These are phyloP conservation scores for Atethmia centrago DNA, from an alignment of 2,888 invertebrate genomes.

Conservation along the genomic window DNA sequence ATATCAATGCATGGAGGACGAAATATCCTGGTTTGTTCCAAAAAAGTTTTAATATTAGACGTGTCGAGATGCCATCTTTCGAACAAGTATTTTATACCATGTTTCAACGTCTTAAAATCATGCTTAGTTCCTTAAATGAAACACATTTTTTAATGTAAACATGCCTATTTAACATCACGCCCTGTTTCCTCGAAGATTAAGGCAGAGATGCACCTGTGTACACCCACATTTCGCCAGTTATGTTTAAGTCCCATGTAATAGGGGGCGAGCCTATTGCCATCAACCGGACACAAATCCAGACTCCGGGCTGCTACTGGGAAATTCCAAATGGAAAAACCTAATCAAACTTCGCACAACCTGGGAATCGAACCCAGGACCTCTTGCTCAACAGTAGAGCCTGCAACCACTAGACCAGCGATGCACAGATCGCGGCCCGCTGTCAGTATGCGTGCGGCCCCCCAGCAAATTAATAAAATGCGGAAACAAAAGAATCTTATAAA, in stretches of 20 bases:
- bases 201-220: no score
- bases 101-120: background rate
- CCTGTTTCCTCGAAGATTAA: no score
- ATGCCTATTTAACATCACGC: no score
- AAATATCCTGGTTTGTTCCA: conserved; percentile 23
- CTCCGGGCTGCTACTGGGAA: background rate
- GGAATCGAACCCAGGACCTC: background rate
- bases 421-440: no score
- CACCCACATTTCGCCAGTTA: no score
- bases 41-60: rapidly evolving
- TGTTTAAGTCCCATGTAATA: no score
- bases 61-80: conserved; percentile 16
- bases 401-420: background rate
- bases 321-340: background rate
- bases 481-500: no score
- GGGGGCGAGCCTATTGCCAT: background rate
- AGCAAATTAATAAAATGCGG: no score
- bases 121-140: background rate
- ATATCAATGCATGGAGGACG: conserved; percentile 38
- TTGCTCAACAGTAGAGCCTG: background rate
- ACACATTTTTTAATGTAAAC: background rate
- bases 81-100: background rate
- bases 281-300: background rate
- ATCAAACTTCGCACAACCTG: background rate
- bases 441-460: no score